These are phyloP conservation scores for Channallabes apus DNA, from an alignment of 2,797 vertebrate genomes.

Conservation along the genomic window DNA sequence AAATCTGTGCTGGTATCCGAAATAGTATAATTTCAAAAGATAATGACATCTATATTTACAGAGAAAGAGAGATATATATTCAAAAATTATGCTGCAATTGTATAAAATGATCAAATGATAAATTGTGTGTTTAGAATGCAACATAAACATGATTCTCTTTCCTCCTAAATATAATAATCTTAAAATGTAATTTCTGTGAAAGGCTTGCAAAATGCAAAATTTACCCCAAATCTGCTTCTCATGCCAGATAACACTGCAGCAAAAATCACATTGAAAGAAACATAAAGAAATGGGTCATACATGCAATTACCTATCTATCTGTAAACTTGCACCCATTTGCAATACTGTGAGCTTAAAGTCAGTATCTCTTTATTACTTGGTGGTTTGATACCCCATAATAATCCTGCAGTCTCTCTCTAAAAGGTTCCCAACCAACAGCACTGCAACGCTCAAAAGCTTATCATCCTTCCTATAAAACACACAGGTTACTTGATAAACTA, in stretches of 20 bases:
- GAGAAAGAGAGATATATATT: neutral
- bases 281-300: neutral
- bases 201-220: neutral
- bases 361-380: slow-evolving; percentile 4
- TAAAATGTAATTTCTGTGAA: neutral
- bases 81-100: slow-evolving; percentile 13
- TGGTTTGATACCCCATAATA: neutral
- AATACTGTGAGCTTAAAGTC: slow-evolving; percentile 11
- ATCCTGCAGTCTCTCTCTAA: neutral
- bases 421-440: neutral
- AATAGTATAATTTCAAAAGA: neutral
- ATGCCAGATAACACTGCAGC: slow-evolving; percentile 5
- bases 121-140: neutral
- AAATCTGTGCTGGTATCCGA: neutral
- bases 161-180: neutral
- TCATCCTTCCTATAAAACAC: slow-evolving; percentile 25
- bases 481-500: slow-evolving; percentile 29
- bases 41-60: neutral
- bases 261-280: neutral
- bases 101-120: neutral
- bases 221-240: neutral
- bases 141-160: neutral
- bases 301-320: slow-evolving; percentile 7
- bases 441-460: slow-evolving; percentile 27
- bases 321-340: neutral